A percentile compares a stretch with the other conserved stretches of the same genome.
These are phyloP conservation scores for Tyto alba DNA, from an alignment of 2,113 vertebrate species.

Conservation along the genomic window DNA sequence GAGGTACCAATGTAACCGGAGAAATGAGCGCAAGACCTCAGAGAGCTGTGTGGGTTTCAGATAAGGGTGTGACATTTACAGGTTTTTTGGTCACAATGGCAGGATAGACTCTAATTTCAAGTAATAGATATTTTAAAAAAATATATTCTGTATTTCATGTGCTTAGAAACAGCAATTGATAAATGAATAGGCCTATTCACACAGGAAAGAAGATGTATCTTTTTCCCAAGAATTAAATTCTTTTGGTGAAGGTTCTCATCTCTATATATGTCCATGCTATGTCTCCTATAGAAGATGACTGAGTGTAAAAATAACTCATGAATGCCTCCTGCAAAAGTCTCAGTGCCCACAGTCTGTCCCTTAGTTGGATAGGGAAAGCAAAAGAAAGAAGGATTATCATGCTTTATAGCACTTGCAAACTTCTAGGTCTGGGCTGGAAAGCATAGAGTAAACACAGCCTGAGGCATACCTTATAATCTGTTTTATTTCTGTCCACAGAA, in stretches of 20 bases:
- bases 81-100: neutral
- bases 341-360: neutral
- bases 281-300: neutral
- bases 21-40: neutral
- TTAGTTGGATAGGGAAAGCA: neutral
- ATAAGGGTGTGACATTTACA: neutral
- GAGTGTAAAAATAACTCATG: neutral
- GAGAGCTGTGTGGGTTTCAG: neutral
- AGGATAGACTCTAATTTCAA: neutral
- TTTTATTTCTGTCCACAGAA: neutral
- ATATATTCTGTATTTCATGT: neutral
- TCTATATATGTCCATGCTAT: neutral
- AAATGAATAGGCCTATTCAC: neutral
- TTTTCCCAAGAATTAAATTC: neutral
- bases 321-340: neutral
- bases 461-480: neutral
- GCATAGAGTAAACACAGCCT: neutral
- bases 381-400: neutral
- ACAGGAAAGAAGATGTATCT: neutral
- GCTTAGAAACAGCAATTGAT: neutral
- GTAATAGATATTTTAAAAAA: neutral
- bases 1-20: neutral
- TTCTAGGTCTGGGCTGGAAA: neutral
- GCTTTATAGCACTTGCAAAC: neutral
- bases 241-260: neutral